These are phyloP conservation scores for Stenurella melanura DNA, from an alignment of 2,888 invertebrate species.

Conservation along the genomic window DNA sequence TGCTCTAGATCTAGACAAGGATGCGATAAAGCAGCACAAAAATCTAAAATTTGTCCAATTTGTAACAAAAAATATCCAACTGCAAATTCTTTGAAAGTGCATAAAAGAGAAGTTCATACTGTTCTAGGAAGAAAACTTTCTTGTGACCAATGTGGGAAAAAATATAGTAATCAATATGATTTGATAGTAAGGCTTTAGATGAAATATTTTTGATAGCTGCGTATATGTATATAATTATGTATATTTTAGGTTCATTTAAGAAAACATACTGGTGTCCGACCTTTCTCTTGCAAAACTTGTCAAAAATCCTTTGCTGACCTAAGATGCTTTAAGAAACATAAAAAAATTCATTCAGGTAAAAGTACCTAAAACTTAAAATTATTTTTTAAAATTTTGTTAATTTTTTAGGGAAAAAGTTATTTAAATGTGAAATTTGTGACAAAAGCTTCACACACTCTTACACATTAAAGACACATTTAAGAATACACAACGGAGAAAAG, in stretches of 20 bases:
- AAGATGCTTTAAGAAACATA: conserved; percentile 61
- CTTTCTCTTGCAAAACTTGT: conserved; percentile 59
- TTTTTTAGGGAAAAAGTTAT: conserved; percentile 60
- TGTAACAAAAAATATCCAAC: conserved; percentile 47
- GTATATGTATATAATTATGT: background rate
- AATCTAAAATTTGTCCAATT: conserved; percentile 16
- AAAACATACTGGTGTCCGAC: conserved; percentile 61
- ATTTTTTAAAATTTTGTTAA: no score
- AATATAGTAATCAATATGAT: conserved; percentile 62
- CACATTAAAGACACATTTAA: conserved; percentile 61
- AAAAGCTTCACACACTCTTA: conserved; percentile 63
- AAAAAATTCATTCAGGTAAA: conserved; percentile 63
- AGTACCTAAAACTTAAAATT: no score
- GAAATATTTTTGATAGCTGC: background rate
- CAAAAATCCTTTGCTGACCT: conserved; percentile 63
- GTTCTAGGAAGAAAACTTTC: conserved; percentile 54
- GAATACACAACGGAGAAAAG: conserved; percentile 63
- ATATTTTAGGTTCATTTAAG: conserved; percentile 61
- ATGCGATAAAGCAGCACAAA: background rate
- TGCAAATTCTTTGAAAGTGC: conserved; percentile 47
- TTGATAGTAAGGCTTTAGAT: conserved; percentile 52
- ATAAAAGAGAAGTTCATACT: conserved; percentile 57
- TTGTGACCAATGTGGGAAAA: conserved; percentile 60
- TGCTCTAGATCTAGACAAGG: background rate
- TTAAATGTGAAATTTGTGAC: conserved; percentile 60